These are phyloP conservation scores for Hystrix brachyura DNA, from an alignment of 2,113 vertebrate species.

Conservation along the genomic window DNA sequence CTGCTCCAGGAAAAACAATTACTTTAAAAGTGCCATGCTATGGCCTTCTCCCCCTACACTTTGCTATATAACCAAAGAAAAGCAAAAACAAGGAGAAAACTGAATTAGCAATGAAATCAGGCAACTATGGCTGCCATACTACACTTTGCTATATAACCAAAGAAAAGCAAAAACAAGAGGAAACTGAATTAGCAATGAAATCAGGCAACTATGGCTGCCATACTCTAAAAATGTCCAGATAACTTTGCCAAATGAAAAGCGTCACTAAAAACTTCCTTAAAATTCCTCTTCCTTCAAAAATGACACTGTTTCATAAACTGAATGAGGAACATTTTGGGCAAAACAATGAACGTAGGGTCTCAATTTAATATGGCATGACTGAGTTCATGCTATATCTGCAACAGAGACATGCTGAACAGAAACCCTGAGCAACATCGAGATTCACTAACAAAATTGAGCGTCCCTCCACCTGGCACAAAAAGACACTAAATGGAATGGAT, in stretches of 20 bases:
- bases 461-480: neutral
- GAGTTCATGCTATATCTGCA: neutral
- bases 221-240: too few species aligned
- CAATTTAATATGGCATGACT: neutral
- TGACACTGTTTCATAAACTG: neutral
- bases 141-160: neutral
- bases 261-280: neutral
- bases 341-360: neutral
- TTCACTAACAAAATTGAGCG: neutral
- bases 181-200: too few species aligned
- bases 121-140: accelerated
- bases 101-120: too few species aligned
- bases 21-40: neutral
- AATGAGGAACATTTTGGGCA: neutral
- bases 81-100: neutral
- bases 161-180: neutral
- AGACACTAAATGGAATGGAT: neutral
- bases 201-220: accelerated
- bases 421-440: neutral
- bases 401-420: neutral
- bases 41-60: neutral
- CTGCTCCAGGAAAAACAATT: neutral
- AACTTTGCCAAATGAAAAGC: neutral
- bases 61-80: neutral
- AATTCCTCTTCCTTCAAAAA: neutral